Conservation (phyloP, 2,888 invertebrate species). For the Caenorhabditis japonica region DNA sequence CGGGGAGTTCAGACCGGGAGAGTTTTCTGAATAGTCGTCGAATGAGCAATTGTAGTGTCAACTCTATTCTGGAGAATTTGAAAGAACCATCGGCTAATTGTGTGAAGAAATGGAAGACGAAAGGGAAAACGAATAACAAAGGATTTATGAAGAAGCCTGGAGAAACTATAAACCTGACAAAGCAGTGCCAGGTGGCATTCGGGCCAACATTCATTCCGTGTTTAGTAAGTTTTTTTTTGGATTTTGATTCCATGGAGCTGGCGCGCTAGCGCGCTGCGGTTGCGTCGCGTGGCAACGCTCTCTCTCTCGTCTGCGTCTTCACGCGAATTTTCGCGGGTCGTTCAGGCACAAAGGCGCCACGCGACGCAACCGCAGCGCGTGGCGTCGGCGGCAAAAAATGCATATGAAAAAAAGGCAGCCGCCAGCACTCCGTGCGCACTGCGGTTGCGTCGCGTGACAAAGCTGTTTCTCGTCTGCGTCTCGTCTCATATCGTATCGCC, state of each 20-base stretch:
- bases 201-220: constrained; percentile 71
- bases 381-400: too few relatives aligned
- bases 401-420: too few relatives aligned
- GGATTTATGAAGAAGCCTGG: constrained; percentile 54
- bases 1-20: constrained; percentile 38
- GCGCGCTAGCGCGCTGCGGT: too few relatives aligned
- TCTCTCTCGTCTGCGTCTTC: too few relatives aligned
- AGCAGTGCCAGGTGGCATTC: constrained; percentile 74
- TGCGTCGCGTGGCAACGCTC: too few relatives aligned
- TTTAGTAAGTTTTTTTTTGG: constrained; percentile 49
- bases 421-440: too few relatives aligned
- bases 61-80: constrained; percentile 53
- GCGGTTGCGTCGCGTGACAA: too few relatives aligned
- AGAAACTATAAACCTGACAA: constrained; percentile 59
- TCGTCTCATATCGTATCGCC: too few relatives aligned
- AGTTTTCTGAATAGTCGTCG: constrained; percentile 54
- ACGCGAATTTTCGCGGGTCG: too few relatives aligned
- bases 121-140: constrained; percentile 2
- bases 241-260: background rate
- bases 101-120: constrained; percentile 49
- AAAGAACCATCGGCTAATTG: constrained; percentile 51
- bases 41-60: constrained; percentile 54
- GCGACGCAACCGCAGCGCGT: too few relatives aligned
- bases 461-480: too few relatives aligned
- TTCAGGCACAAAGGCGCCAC: too few relatives aligned